Conservation (phyloP, 2,113 vertebrate species). For the Fregetta grallaria region DNA sequence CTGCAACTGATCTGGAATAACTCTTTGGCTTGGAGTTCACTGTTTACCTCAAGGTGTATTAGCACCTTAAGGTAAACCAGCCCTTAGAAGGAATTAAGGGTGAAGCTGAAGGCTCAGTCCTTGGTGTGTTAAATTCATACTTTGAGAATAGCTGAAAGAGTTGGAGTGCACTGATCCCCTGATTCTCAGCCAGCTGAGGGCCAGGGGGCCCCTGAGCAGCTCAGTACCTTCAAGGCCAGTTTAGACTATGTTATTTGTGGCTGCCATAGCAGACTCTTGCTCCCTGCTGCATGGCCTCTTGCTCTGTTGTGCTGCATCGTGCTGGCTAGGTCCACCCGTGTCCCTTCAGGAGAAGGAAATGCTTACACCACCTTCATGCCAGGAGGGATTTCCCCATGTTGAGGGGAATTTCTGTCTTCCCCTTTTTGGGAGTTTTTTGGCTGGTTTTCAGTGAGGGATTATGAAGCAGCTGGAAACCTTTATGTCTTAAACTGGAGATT, state of each 20-base stretch:
- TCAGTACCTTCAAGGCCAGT: background rate
- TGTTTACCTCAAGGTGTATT: background rate
- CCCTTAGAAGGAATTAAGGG: background rate
- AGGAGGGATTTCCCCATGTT: background rate
- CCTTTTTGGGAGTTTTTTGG: constrained; percentile 10
- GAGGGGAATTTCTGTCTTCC: background rate
- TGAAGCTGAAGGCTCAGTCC: background rate
- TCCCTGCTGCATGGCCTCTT: background rate
- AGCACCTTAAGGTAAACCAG: background rate
- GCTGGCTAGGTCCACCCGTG: background rate
- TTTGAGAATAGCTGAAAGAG: background rate
- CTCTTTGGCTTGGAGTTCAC: background rate
- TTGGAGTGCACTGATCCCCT: background rate
- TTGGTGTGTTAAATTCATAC: background rate
- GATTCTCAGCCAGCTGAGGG: background rate
- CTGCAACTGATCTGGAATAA: background rate
- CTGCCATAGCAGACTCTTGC: fast-evolving
- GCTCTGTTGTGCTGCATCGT: background rate
- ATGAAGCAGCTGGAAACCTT: constrained; percentile 51
- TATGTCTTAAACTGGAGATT: constrained; percentile 36
- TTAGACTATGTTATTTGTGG: fast-evolving
- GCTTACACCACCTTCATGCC: background rate
- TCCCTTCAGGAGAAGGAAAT: background rate
- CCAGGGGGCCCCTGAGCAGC: background rate
- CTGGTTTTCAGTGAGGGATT: constrained; percentile 32